These are phyloP conservation scores for Lanius collurio DNA, from an alignment of 2,113 vertebrate genomes.

Conservation along the genomic window DNA sequence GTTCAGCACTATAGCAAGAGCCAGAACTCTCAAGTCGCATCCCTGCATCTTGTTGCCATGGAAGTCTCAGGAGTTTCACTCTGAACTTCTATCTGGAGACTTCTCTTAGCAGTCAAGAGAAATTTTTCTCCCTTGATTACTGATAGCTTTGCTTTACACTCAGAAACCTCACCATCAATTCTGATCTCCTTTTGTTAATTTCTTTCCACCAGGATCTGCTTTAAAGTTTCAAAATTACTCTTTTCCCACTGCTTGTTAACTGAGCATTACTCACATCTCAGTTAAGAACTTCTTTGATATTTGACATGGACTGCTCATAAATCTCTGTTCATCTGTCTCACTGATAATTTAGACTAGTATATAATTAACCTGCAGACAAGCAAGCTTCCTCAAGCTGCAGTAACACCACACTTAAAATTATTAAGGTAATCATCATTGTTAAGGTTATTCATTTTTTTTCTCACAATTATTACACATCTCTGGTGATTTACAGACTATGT, in stretches of 20 bases:
- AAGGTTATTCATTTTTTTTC: neutral
- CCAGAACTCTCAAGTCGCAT: neutral
- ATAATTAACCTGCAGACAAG: neutral
- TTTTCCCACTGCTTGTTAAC: neutral
- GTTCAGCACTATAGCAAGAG: neutral
- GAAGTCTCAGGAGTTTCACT: neutral
- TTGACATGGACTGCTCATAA: neutral
- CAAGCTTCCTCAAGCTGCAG: neutral
- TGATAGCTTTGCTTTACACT: neutral
- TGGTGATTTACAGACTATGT: neutral
- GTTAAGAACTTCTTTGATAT: neutral
- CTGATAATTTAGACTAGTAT: neutral
- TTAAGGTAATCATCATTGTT: neutral
- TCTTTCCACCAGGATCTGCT: neutral
- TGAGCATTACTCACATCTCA: neutral
- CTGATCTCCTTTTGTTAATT: neutral
- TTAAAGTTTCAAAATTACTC: neutral
- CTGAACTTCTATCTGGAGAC: neutral
- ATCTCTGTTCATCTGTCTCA: neutral
- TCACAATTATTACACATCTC: neutral
- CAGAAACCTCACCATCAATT: neutral
- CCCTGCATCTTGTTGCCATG: neutral
- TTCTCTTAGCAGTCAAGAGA: neutral
- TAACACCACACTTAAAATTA: neutral
- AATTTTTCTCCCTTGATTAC: neutral